These are phyloP conservation scores for Terrapene triunguis DNA, from an alignment of 2,113 vertebrate species.

Conservation along the genomic window DNA sequence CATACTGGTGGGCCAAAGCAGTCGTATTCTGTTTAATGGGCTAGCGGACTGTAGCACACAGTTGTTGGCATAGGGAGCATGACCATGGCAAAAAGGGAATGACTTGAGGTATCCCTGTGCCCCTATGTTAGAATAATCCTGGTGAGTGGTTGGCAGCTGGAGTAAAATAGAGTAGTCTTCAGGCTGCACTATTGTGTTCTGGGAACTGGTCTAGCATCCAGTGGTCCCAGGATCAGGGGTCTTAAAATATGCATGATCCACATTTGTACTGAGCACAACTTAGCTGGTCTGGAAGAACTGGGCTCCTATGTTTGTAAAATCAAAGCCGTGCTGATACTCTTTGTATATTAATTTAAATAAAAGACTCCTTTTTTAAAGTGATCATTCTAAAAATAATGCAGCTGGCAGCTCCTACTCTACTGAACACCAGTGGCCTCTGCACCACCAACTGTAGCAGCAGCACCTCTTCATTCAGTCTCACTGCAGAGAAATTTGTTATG, in stretches of 20 bases:
- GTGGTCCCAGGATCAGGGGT: neutral
- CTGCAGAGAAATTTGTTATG: neutral
- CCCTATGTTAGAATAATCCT: neutral
- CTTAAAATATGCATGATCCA: fast-evolving
- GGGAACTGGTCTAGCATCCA: neutral
- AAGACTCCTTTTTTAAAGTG: neutral
- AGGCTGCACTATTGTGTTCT: neutral
- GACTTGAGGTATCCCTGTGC: neutral
- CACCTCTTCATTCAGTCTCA: neutral
- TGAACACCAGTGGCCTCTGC: neutral
- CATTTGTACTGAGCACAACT: neutral
- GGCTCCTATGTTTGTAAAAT: neutral
- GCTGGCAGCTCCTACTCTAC: neutral
- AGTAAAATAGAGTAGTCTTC: neutral
- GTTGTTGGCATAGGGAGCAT: neutral
- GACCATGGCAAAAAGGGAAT: neutral
- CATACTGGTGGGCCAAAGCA: neutral
- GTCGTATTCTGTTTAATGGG: neutral
- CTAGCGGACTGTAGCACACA: neutral
- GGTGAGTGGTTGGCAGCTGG: neutral
- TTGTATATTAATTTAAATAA: neutral
- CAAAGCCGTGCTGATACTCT: neutral
- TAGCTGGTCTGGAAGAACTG: neutral
- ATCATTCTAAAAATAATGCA: neutral
- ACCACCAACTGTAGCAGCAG: neutral